These are phyloP conservation scores for Etheostoma nigrum DNA, from an alignment of 2,797 vertebrate genomes.

Conservation along the genomic window DNA sequence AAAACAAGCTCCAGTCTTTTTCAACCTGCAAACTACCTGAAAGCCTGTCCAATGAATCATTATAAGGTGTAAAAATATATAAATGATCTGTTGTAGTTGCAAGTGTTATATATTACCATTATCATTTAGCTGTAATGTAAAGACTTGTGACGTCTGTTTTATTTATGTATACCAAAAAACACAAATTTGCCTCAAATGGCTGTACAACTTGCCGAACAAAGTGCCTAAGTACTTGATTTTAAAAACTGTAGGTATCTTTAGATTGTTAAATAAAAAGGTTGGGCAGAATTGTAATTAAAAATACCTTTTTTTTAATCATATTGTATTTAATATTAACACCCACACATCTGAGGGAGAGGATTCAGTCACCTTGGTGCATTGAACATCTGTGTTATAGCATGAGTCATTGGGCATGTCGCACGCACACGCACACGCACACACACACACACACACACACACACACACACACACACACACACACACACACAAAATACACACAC, in stretches of 20 bases:
- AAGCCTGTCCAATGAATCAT: constrained; percentile 20
- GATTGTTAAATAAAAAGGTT: not conserved
- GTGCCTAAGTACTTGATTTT: not conserved
- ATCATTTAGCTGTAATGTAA: not conserved
- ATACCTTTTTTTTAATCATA: not conserved
- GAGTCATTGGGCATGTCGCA: constrained; percentile 54
- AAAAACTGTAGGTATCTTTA: not conserved
- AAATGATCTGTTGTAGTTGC: not conserved
- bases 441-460: constrained; percentile 28
- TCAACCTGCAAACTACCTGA: constrained; percentile 12
- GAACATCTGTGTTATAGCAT: constrained; percentile 65
- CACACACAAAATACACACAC: constrained; percentile 20
- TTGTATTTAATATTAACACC: not conserved
- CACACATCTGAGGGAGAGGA: constrained; percentile 29
- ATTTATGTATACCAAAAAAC: not conserved
- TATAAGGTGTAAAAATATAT: constrained; percentile 7
- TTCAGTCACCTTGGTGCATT: constrained; percentile 34
- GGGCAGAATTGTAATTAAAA: not conserved
- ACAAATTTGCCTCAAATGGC: not conserved
- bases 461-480: constrained; percentile 23
- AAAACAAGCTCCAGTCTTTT: not conserved
- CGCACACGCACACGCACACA: constrained; percentile 7
- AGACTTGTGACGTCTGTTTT: not conserved
- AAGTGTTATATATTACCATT: constrained; percentile 25
- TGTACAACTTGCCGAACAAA: not conserved